Evolutionary conservation across 2,888 invertebrate species (phyloP), one percentile per base, ranked within the genome.

Genomic region (Amphipoea lucens): DNA sequence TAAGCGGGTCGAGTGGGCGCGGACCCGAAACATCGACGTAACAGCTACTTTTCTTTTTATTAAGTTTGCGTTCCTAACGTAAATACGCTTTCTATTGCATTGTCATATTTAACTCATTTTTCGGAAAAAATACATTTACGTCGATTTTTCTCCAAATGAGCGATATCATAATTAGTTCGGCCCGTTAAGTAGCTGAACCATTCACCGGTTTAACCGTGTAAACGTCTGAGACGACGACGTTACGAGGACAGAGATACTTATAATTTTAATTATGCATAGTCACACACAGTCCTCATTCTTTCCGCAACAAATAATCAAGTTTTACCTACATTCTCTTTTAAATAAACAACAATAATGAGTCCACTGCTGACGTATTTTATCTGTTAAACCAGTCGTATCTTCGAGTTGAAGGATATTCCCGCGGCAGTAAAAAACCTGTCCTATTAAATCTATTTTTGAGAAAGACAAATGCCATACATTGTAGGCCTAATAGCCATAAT

Each of bases 331-430:
- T 60, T 74, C 40, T 60, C 66, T 66, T 20, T 60, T 66, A 40
- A 57, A 73, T 57, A 7, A 66, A 48, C 23, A 65, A 40, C 23
- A 74, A 57, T 12, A n/a, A 81, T 20, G 20, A 69, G 29, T 51
- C 51, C 23, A 23, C 51, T 23, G 42, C 36, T 68, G 66, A 82
- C 83, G 83, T 68, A 83, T 5, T 1, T 66, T 51, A 20, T 45
- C 42, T 54, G 42, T 14, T 6, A 82, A 80, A 80, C 67, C 67
- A 17, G 76, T 76, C 36, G 1, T 68, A 68, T 48, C 23, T 45
- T 54, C 23, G 23, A 74, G 62, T 40, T 62, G 40, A 54, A n/a
- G 54, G 83, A 62, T 83, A 80, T 63, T 83, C 29, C 62, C 76
- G 7, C 40, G 7, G 54, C 62, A 40, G n/a, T 68, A 63, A 68